Conservation (phyloP, 2,888 invertebrate genomes). For the Cistogaster globosa region DNA sequence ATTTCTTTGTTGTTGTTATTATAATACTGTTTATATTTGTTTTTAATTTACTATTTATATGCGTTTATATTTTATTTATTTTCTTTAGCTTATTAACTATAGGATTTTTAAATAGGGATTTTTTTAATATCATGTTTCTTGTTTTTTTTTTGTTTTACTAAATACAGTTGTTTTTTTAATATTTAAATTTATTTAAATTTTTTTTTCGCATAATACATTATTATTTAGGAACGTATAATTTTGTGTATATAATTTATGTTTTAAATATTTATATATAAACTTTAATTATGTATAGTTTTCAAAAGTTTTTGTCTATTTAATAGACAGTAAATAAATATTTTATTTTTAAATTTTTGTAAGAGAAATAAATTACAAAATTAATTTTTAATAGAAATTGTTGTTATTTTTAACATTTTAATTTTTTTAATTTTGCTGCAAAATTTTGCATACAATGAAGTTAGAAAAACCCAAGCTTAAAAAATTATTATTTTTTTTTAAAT, state of each 20-base stretch:
- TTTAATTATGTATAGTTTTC: constrained; percentile 64
- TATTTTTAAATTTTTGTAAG: constrained; percentile 33
- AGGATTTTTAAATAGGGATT: constrained; percentile 60
- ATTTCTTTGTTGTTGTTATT: constrained; percentile 60
- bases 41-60: constrained; percentile 62
- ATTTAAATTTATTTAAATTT: constrained; percentile 56
- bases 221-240: constrained; percentile 80
- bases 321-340: constrained; percentile 65
- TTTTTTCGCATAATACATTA: constrained; percentile 73
- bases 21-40: constrained; percentile 74
- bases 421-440: neutral
- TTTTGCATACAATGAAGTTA: neutral
- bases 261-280: constrained; percentile 42
- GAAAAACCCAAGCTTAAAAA: neutral
- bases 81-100: constrained; percentile 59
- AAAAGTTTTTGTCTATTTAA: constrained; percentile 71
- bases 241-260: constrained; percentile 68
- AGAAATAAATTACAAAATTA: constrained; percentile 60
- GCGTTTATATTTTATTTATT: constrained; percentile 43
- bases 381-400: neutral
- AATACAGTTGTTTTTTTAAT: constrained; percentile 55
- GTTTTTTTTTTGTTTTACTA: constrained; percentile 57
- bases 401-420: neutral
- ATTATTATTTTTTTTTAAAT: neutral
- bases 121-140: constrained; percentile 37